Conservation (phyloP, 1,140 invertebrate species). For the Rhopalosiphum maidis region DNA sequence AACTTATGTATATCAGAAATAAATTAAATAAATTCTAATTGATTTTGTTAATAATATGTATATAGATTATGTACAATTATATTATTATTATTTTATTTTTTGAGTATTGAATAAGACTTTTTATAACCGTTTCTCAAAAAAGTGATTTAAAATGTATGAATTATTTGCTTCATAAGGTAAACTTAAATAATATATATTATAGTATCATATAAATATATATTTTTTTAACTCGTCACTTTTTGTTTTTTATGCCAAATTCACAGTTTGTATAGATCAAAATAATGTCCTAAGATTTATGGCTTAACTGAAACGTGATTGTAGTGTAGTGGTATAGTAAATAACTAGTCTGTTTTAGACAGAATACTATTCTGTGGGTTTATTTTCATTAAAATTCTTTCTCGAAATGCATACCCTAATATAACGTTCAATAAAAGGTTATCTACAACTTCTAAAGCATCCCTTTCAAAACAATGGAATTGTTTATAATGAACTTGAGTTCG, state of each 20-base stretch:
- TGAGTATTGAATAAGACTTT: neutral
- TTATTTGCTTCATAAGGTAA: neutral
- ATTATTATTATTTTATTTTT: neutral
- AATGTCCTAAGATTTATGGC: neutral
- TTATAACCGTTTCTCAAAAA: neutral
- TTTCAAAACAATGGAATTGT: conserved; percentile 28
- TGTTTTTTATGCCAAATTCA: neutral
- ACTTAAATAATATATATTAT: no score
- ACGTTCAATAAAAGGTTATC: conserved; percentile 19
- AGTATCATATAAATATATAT: neutral
- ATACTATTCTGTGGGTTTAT: neutral
- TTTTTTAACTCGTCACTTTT: neutral
- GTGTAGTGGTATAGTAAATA: neutral
- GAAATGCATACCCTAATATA: neutral
- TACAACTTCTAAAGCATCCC: neutral
- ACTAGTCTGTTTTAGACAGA: neutral
- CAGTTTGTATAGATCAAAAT: neutral
- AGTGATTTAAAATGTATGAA: neutral
- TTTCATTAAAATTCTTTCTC: neutral
- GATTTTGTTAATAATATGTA: neutral
- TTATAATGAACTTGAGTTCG: neutral
- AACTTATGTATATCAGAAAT: neutral
- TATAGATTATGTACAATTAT: neutral
- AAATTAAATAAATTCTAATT: neutral
- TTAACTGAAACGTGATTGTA: neutral